Conservation (phyloP, 2,888 invertebrate species). For the Leptinotarsa peninsularis region DNA sequence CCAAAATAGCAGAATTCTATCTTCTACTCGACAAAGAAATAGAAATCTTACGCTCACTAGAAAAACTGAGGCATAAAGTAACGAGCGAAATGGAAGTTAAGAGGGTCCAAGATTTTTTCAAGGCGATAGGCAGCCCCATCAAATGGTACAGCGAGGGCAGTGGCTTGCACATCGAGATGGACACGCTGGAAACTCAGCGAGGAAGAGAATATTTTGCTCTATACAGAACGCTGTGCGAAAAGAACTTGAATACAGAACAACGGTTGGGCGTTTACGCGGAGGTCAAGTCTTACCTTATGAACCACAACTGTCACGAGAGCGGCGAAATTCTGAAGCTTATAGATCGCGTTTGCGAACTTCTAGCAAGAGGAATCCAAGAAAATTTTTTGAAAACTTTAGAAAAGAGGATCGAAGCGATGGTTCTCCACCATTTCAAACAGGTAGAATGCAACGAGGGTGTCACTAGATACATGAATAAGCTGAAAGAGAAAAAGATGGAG, state of each 20-base stretch:
- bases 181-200: slow-evolving; percentile 83
- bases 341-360: slow-evolving; percentile 78
- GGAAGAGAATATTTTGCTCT: slow-evolving; percentile 81
- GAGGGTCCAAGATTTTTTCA: slow-evolving; percentile 74
- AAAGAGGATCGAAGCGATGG: slow-evolving; percentile 72
- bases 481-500: slow-evolving; percentile 59
- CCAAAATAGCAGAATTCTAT: slow-evolving; percentile 78
- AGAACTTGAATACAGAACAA: slow-evolving; percentile 72
- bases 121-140: slow-evolving; percentile 74
- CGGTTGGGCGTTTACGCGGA: slow-evolving; percentile 75
- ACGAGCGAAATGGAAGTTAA: slow-evolving; percentile 72
- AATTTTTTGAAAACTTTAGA: slow-evolving; percentile 74
- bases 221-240: slow-evolving; percentile 75
- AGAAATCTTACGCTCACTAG: slow-evolving; percentile 76
- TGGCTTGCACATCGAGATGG: slow-evolving; percentile 77
- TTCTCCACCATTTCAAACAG: slow-evolving; percentile 71
- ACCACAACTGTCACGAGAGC: slow-evolving; percentile 71
- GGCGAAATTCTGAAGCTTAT: slow-evolving; percentile 74
- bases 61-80: slow-evolving; percentile 74
- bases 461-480: slow-evolving; percentile 66
- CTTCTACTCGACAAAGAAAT: slow-evolving; percentile 81
- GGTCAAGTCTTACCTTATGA: slow-evolving; percentile 76
- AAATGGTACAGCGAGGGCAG: slow-evolving; percentile 70
- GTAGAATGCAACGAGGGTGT: slow-evolving; percentile 72
- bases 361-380: slow-evolving; percentile 73